Conservation (phyloP, 1,140 invertebrate genomes). For the Phthorimaea operculella region DNA sequence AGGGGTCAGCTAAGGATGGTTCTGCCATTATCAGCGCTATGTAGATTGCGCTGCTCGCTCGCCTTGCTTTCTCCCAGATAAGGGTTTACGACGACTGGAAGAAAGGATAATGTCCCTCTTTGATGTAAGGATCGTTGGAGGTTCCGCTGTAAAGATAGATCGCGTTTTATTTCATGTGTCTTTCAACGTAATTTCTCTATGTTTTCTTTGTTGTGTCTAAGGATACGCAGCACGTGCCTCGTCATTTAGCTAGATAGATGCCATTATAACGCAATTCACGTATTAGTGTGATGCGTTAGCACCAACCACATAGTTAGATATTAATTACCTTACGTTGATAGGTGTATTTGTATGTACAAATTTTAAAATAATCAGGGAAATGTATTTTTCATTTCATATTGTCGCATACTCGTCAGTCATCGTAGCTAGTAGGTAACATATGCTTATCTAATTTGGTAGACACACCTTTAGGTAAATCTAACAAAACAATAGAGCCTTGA, state of each 20-base stretch:
- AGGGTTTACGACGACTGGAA: slow-evolving; percentile 55
- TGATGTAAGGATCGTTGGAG: slow-evolving; percentile 49
- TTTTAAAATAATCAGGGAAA: no score
- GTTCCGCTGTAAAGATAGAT: slow-evolving; percentile 34
- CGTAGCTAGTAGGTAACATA: no score
- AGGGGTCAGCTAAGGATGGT: slow-evolving; percentile 33
- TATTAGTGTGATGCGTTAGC: neutral
- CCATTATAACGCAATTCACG: neutral
- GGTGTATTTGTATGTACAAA: no score
- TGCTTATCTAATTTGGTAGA: no score
- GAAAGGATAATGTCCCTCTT: slow-evolving; percentile 63
- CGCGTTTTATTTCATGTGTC: neutral
- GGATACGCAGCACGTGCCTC: neutral
- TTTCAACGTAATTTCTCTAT: neutral
- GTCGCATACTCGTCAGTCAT: no score
- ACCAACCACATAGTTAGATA: no score
- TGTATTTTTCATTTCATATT: no score
- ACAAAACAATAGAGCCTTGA: no score
- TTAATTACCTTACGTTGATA: neutral
- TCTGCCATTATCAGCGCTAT: slow-evolving; percentile 62
- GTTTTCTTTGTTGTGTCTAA: neutral
- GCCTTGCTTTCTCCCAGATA: slow-evolving; percentile 63
- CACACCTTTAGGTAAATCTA: no score
- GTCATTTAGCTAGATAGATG: neutral
- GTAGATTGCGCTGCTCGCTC: slow-evolving; percentile 55